Conservation (phyloP, 2,888 invertebrate species). For the Orchesellides sinensis region DNA sequence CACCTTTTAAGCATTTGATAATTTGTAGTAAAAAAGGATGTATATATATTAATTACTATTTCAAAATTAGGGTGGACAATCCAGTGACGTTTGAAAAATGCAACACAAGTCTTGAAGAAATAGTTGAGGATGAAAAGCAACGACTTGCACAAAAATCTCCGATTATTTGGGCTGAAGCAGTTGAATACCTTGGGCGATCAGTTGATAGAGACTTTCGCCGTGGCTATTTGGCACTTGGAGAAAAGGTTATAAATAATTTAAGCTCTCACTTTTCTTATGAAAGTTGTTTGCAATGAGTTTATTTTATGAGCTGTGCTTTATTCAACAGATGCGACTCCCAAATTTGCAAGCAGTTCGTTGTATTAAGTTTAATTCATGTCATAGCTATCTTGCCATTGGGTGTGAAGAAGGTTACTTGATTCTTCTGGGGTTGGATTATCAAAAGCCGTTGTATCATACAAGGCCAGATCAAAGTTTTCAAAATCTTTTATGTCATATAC, state of each 20-base stretch:
- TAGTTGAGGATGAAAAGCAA: slow-evolving; percentile 29
- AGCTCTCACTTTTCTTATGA: neutral
- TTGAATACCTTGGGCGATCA: slow-evolving; percentile 25
- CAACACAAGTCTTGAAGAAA: neutral
- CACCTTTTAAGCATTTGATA: too few species aligned
- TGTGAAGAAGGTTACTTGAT: slow-evolving; percentile 42
- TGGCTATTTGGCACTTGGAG: slow-evolving; percentile 35
- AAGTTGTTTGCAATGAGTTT: neutral
- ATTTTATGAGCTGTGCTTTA: neutral
- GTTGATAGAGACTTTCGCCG: slow-evolving; percentile 51
- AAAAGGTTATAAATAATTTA: slow-evolving; percentile 26
- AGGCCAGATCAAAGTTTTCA: slow-evolving; percentile 24
- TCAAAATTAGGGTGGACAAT: neutral
- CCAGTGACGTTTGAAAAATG: neutral
- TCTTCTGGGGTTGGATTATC: slow-evolving; percentile 38
- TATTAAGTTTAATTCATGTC: slow-evolving; percentile 42
- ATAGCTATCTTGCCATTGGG: slow-evolving; percentile 47
- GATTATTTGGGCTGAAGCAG: slow-evolving; percentile 32
- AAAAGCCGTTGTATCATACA: slow-evolving; percentile 27
- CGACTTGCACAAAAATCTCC: slow-evolving; percentile 1
- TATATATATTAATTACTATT: too few species aligned
- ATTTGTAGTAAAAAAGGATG: too few species aligned
- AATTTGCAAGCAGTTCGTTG: slow-evolving; percentile 44
- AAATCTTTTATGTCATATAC: slow-evolving; percentile 14
- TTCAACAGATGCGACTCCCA: slow-evolving; percentile 47